Conservation (phyloP, 2,888 invertebrate species). For the Schizaphis graminum region DNA sequence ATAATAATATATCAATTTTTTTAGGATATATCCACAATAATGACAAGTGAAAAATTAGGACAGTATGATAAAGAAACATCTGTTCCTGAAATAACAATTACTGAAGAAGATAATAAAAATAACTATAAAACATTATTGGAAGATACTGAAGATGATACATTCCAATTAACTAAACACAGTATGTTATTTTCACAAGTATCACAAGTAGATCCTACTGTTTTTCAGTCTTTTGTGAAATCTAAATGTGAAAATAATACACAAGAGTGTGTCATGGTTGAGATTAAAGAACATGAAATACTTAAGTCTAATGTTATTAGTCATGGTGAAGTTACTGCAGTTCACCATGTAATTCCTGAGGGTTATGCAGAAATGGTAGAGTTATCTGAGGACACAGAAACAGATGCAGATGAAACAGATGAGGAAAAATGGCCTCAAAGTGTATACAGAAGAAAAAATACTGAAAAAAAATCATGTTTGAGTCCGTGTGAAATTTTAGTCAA, state of each 20-base stretch:
- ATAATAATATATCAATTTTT: neutral
- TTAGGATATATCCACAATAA: slow-evolving; percentile 10
- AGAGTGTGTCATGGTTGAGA: slow-evolving; percentile 75
- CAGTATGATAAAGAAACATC: neutral
- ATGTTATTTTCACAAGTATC: slow-evolving; percentile 80
- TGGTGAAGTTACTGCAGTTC: slow-evolving; percentile 71
- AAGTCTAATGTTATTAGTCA: slow-evolving; percentile 74
- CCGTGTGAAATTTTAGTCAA: slow-evolving; percentile 68
- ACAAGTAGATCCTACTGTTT: slow-evolving; percentile 70
- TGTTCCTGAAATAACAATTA: slow-evolving; percentile 54
- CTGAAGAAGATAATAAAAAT: slow-evolving; percentile 40
- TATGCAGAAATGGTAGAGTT: slow-evolving; percentile 73
- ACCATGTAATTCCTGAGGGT: slow-evolving; percentile 70
- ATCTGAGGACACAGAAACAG: slow-evolving; percentile 72
- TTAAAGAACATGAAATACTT: slow-evolving; percentile 79
- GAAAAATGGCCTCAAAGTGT: slow-evolving; percentile 68
- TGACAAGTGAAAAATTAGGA: neutral
- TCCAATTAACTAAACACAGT: slow-evolving; percentile 78
- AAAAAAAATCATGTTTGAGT: slow-evolving; percentile 66
- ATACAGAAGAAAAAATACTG: slow-evolving; percentile 50
- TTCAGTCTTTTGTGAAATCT: slow-evolving; percentile 55
- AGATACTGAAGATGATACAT: slow-evolving; percentile 71
- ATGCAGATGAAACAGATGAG: slow-evolving; percentile 70
- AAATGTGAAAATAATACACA: slow-evolving; percentile 63
- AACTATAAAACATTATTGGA: slow-evolving; percentile 10